Evolutionary conservation across 2,113 vertebrate genomes (phyloP).

Genomic region (Perccottus glenii): DNA sequence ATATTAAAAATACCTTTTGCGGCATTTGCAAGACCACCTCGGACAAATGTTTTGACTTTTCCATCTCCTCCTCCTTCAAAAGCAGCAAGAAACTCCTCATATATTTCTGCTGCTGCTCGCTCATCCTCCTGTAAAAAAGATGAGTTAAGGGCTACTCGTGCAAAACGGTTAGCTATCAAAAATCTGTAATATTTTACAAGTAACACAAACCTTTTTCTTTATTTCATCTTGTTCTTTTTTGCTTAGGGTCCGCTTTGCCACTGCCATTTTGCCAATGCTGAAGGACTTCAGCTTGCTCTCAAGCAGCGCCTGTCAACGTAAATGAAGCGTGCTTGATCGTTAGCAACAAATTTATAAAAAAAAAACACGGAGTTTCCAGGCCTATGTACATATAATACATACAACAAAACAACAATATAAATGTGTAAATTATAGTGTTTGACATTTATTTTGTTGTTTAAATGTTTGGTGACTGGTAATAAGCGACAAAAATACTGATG

Average conservation of each 20-base stretch:
- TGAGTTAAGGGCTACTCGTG: not conserved
- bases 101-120: slow-evolving; percentile 97
- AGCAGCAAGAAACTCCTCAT: slow-evolving; percentile 98
- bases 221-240: slow-evolving; percentile 98
- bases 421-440: too few relatives aligned
- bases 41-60: slow-evolving; percentile 97
- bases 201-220: slow-evolving; percentile 90
- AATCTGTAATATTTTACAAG: not conserved
- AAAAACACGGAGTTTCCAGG: not conserved
- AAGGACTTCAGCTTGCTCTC: slow-evolving; percentile 97
- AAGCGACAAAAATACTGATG: too few relatives aligned
- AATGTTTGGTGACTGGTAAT: too few relatives aligned
- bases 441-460: too few relatives aligned
- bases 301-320: slow-evolving; percentile 84
- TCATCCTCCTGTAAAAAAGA: slow-evolving; percentile 89
- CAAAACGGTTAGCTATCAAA: too few relatives aligned
- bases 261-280: slow-evolving; percentile 97
- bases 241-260: slow-evolving; percentile 93
- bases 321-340: slow-evolving; percentile 25
- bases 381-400: too few relatives aligned
- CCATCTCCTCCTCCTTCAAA: slow-evolving; percentile 97
- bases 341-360: not conserved
- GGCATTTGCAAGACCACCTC: slow-evolving; percentile 96
- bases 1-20: slow-evolving; percentile 84
- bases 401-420: too few relatives aligned